Evolutionary conservation across 2,113 vertebrate genomes (phyloP).

Genomic region (Halichoeres trimaculatus): DNA sequence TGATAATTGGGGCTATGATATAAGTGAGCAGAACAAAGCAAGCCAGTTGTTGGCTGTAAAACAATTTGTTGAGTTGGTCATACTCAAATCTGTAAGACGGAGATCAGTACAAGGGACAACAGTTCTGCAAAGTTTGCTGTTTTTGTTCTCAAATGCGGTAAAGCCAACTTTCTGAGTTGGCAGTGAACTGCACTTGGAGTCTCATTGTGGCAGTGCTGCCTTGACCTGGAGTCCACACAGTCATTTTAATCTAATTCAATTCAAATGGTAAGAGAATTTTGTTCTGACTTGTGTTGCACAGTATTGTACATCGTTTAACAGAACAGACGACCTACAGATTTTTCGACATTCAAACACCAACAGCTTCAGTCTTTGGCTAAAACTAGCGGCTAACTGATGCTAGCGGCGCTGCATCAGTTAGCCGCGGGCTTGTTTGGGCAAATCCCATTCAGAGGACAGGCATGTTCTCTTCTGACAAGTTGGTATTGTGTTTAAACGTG

Average conservation of each 20-base stretch:
- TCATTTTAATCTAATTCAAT: not conserved
- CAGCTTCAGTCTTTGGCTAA: too few species aligned
- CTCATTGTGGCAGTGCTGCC: not conserved
- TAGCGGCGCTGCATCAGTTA: not conserved
- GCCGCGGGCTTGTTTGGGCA: not conserved
- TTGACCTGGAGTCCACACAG: not conserved
- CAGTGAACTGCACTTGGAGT: too few species aligned
- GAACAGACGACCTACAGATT: too few species aligned
- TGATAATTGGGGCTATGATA: not conserved
- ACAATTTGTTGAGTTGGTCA: not conserved
- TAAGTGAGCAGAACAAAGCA: too few species aligned
- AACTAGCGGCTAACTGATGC: conserved; percentile 12
- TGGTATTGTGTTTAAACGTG: too few species aligned
- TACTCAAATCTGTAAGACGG: not conserved
- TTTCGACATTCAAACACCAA: conserved; percentile 4
- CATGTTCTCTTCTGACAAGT: too few species aligned
- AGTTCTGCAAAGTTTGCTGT: not conserved
- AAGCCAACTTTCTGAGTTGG: too few species aligned
- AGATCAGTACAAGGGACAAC: not conserved
- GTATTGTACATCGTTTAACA: too few species aligned
- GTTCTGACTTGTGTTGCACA: not conserved
- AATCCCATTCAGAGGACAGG: not conserved
- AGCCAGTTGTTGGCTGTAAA: not conserved
- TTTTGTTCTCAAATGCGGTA: too few species aligned
- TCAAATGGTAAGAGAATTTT: not conserved